These are phyloP conservation scores for Leucopsar rothschildi DNA, from an alignment of 2,113 vertebrate genomes.

Conservation along the genomic window DNA sequence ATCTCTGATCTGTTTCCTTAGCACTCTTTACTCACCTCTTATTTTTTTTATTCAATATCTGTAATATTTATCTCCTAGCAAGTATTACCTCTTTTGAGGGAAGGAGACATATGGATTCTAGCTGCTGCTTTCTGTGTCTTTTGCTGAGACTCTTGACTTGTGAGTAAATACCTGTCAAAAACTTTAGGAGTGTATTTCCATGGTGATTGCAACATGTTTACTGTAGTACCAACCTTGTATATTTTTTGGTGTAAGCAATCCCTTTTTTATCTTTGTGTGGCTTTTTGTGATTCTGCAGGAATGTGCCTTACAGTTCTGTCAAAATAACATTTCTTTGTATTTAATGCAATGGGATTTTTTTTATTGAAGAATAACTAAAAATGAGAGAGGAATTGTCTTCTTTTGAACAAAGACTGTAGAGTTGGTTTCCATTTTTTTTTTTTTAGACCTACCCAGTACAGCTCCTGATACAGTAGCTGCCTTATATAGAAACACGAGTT, in stretches of 20 bases:
- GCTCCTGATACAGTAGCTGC: constrained; percentile 22
- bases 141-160: neutral
- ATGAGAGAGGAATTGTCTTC: constrained; percentile 1
- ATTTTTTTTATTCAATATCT: neutral
- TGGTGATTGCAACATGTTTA: constrained; percentile 46
- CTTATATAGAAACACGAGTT: constrained; percentile 24
- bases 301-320: constrained; percentile 46
- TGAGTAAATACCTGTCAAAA: constrained; percentile 25
- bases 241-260: neutral
- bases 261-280: neutral
- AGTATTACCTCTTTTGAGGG: neutral
- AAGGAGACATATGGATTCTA: neutral
- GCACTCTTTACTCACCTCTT: neutral
- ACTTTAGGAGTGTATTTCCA: constrained; percentile 26
- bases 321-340: constrained; percentile 58
- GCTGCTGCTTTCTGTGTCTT: neutral
- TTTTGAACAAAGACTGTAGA: constrained; percentile 21
- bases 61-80: neutral
- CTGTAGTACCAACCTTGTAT: constrained; percentile 9
- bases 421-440: neutral
- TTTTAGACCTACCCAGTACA: constrained; percentile 28
- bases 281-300: constrained; percentile 4
- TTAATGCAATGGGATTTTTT: neutral
- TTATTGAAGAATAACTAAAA: neutral
- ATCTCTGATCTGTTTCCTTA: neutral